Conservation (phyloP, 2,888 invertebrate species). For the Drosophila mettleri region DNA sequence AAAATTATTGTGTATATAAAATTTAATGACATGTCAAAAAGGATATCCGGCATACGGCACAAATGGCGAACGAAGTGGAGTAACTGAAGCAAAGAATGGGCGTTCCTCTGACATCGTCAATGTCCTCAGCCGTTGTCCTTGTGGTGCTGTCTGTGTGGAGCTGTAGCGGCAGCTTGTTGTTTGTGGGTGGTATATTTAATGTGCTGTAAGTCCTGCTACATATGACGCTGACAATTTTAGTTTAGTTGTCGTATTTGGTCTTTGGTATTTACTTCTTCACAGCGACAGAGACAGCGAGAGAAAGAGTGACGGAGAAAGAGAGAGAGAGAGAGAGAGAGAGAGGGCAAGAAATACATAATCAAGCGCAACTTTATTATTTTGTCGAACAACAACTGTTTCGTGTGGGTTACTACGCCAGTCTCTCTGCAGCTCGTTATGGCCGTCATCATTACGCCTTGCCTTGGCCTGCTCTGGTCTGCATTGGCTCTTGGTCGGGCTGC, state of each 20-base stretch:
- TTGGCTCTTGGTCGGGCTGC: conserved; percentile 43
- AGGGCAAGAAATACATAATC: conserved; percentile 65
- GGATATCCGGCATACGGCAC: conserved; percentile 80
- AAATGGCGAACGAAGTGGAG: conserved; percentile 44
- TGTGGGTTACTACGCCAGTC: conserved; percentile 45
- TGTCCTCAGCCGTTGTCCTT: conserved; percentile 25
- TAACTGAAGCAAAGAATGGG: conserved; percentile 37
- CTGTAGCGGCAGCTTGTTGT: conserved; percentile 24
- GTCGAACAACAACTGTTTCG: conserved; percentile 58
- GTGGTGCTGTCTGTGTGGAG: conserved; percentile 29
- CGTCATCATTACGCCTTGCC: conserved; percentile 71
- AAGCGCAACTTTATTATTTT: conserved; percentile 79
- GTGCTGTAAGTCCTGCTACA: conserved; percentile 69
- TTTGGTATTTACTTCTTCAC: conserved; percentile 57
- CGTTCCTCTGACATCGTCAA: conserved; percentile 35
- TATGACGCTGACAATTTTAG: conserved; percentile 73
- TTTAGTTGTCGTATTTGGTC: conserved; percentile 73
- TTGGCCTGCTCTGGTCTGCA: neutral
- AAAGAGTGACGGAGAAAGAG: neutral
- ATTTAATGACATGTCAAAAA: conserved; percentile 82
- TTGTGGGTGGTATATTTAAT: conserved; percentile 57
- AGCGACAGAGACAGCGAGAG: neutral
- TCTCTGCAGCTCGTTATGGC: conserved; percentile 56
- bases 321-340: neutral
- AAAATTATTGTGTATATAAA: conserved; percentile 81